Conservation (phyloP, 2,113 vertebrate genomes). For the Oophaga pumilio region DNA sequence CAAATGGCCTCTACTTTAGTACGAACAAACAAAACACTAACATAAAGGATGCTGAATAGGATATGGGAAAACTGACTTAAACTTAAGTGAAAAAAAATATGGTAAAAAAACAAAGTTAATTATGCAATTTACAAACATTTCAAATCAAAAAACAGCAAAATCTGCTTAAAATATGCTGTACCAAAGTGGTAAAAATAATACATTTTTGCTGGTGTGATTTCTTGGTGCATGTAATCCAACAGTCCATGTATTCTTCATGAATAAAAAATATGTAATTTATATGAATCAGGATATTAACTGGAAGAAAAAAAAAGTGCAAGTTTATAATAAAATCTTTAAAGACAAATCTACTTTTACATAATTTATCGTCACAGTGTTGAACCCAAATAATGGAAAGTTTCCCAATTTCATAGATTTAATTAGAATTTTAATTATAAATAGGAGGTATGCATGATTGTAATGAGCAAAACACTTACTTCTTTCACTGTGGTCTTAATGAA, state of each 20-base stretch:
- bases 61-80: neutral
- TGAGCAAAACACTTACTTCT: slow-evolving; percentile 76
- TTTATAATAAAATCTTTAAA: neutral
- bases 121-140: slow-evolving; percentile 69
- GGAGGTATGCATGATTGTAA: too few species aligned
- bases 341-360: too few species aligned
- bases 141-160: slow-evolving; percentile 64
- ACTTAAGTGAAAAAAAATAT: neutral
- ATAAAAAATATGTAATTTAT: slow-evolving; percentile 66
- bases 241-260: slow-evolving; percentile 65
- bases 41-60: neutral
- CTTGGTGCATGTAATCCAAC: slow-evolving; percentile 72
- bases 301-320: slow-evolving; percentile 61
- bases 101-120: slow-evolving; percentile 51
- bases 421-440: neutral
- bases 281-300: slow-evolving; percentile 80
- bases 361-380: too few species aligned
- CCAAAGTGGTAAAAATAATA: slow-evolving; percentile 59
- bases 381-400: neutral
- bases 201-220: slow-evolving; percentile 77
- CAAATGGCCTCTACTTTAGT: neutral
- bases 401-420: neutral
- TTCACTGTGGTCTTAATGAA: slow-evolving; percentile 93
- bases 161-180: slow-evolving; percentile 64
- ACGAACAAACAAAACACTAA: neutral